Evolutionary conservation across 2,888 invertebrate genomes (phyloP), one percentile per base, ranked within the genome.

Genomic region (Xestoiulus laeticollis): DNA sequence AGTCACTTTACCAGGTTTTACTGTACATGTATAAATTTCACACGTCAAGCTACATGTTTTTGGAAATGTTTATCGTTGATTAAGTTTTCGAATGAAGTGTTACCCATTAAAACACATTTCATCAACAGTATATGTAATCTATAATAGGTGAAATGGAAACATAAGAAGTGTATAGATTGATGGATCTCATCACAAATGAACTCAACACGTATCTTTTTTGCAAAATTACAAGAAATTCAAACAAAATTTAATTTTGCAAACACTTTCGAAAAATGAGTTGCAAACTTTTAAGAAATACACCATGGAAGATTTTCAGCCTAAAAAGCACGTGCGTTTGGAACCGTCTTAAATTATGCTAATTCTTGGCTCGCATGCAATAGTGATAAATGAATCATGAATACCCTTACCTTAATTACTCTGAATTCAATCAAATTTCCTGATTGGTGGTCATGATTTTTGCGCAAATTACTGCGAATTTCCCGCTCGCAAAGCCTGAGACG

Each of bases 401-500:
- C 38, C n/a, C 59, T 59, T 59, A 59, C 59, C 59, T 59, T 59
- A 59, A 59, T n/a, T n/a, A 19, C 5, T n/a, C 19, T 19, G 59
- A 59, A 59, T 59, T 59, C 59, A 59, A 19, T 59, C 59, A 59
- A 59, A 59, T 59, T 59, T 59, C 19, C 59, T 6, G 59, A 59
- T 59, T 59, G n/a, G 59, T 59, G 59, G 59, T 59, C 59, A 59
- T 59, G 59, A 59, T 59, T 59, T n/a, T 59, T n/a, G 19, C 59
- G 59, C 59, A 59, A 59, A 59, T 59, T 59, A 59, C 19, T 19
- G 59, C 59, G 59, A 59, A 59, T 59, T 59, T 59, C 59, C 59
- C 59, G 59, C 59, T 59, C n/a, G 59, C 59, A 19, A 59, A 59
- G 59, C n/a, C 59, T 59, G 59, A 83, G 38, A 83, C 32, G 83